phyloP scores from a whole-genome alignment of 2,888 invertebrate species.

The Trisateles emortualis region DNA sequence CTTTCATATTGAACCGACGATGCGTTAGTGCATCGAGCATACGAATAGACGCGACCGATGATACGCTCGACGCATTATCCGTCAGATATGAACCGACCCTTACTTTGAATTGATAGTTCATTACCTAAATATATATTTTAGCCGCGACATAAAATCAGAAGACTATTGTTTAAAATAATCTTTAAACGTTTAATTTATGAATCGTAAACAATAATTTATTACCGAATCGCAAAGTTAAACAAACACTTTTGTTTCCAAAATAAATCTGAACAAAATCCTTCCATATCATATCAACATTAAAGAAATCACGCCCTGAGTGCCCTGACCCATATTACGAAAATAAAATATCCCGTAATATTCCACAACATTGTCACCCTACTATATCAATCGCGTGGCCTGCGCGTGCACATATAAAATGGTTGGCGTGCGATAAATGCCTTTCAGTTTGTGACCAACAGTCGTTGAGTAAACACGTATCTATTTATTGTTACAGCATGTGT shows the following conservation, averaged over 20 bases:
- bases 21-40: no score
- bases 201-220: not conserved
- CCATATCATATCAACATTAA: conserved; percentile 13
- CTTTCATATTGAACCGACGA: no score
- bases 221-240: no score
- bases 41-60: no score
- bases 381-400: conserved; percentile 66
- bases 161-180: no score
- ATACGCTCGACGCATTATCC: no score
- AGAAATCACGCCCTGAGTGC: conserved; percentile 20
- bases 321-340: conserved; percentile 59
- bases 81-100: no score
- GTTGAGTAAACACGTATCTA: conserved; percentile 36
- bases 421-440: conserved; percentile 61
- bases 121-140: no score
- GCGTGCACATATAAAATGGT: conserved; percentile 67
- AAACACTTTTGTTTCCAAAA: not conserved
- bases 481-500: conserved; percentile 65
- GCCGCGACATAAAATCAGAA: no score
- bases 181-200: not conserved
- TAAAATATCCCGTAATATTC: conserved; percentile 38
- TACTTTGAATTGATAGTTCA: no score
- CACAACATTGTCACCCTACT: conserved; percentile 60
- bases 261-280: not conserved
- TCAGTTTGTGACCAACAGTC: conserved; percentile 67